A percentile compares a stretch with the other conserved stretches of the same genome.
Evolutionary conservation across 92 coral and sea anemone species (phyloP).

Genomic region (Porites divaricata): DNA sequence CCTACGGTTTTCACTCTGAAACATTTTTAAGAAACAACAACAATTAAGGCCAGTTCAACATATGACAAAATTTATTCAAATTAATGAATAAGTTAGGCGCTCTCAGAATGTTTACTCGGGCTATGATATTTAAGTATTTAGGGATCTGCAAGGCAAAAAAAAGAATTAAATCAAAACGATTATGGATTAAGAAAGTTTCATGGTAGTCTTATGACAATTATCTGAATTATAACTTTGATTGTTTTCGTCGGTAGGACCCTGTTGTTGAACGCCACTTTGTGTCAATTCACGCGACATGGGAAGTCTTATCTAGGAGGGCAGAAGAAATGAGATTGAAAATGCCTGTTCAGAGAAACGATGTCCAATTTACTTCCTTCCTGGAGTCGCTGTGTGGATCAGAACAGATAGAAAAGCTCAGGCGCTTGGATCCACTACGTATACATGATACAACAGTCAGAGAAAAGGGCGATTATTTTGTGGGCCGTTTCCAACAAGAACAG

Average conservation of each 20-base stretch:
- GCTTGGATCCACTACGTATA: constrained; percentile 69
- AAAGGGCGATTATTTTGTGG: constrained; percentile 75
- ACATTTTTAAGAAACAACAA: no score
- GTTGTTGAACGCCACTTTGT: constrained; percentile 77
- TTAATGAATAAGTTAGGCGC: no score
- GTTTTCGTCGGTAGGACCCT: constrained; percentile 48
- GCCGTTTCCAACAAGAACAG: constrained; percentile 68
- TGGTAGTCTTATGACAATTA: not conserved
- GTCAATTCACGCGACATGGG: constrained; percentile 84
- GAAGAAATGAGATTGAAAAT: constrained; percentile 78
- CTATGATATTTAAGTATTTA: no score
- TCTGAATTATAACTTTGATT: not conserved
- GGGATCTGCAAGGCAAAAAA: no score
- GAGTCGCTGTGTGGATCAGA: constrained; percentile 59
- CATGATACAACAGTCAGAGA: constrained; percentile 70
- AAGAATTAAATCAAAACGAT: no score
- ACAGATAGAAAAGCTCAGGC: constrained; percentile 36
- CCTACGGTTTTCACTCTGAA: no score
- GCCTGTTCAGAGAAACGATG: constrained; percentile 81
- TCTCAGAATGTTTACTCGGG: no score
- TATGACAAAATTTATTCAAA: no score
- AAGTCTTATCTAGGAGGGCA: constrained; percentile 66
- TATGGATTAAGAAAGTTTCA: no score
- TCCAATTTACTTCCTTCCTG: constrained; percentile 56
- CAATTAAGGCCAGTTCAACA: no score